Evolutionary conservation across 2,797 vertebrate species (phyloP).

Genomic region (Chiroxiphia lanceolata): DNA sequence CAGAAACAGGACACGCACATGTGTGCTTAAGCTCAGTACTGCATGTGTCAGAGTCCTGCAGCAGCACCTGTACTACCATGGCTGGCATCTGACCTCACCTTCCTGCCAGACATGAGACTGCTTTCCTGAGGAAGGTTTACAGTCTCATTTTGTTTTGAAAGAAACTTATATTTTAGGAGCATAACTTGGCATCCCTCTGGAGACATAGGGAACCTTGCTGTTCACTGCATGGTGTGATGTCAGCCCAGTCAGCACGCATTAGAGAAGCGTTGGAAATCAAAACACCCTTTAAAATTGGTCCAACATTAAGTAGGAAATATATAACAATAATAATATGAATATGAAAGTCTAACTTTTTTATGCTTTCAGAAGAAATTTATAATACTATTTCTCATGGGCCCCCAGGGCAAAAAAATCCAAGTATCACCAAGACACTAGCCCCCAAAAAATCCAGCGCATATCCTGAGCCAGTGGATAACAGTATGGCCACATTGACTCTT

Average conservation of each 20-base stretch:
- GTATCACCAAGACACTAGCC: background rate
- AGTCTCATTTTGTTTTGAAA: background rate
- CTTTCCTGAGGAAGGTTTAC: background rate
- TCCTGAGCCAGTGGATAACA: background rate
- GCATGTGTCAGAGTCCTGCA: background rate
- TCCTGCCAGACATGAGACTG: background rate
- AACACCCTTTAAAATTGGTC: background rate
- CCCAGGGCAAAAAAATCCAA: background rate
- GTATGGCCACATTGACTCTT: background rate
- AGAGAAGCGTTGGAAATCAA: background rate
- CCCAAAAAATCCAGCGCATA: background rate
- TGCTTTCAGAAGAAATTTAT: background rate
- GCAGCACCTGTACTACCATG: accelerated
- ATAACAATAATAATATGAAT: background rate
- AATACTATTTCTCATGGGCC: background rate
- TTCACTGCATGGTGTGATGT: background rate
- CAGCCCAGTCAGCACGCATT: background rate
- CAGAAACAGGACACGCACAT: accelerated
- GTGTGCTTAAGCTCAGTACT: background rate
- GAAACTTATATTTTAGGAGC: background rate
- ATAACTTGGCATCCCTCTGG: background rate
- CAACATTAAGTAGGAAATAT: background rate
- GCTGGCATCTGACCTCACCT: background rate
- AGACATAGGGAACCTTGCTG: background rate
- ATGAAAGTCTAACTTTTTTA: background rate